Percentiles rank a stretch among this genome's conserved stretches.
phyloP scores from a whole-genome alignment of 1,140 invertebrate genomes.

The Condylostylus longicornis region DNA sequence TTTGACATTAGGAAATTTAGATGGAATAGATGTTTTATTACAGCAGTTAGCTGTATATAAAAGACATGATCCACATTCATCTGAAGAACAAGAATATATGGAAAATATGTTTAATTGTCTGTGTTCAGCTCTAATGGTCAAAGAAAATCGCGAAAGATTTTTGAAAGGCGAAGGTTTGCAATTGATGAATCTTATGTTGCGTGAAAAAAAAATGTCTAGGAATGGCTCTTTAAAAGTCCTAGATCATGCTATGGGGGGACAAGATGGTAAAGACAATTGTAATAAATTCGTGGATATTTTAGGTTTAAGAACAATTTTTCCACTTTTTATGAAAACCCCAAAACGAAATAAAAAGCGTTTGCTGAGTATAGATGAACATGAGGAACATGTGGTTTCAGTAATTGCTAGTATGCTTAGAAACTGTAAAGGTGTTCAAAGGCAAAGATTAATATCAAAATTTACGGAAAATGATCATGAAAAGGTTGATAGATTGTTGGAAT shows the following conservation, averaged over 20 bases:
- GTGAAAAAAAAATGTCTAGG: slow-evolving; percentile 92
- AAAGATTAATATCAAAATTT: slow-evolving; percentile 88
- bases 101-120: slow-evolving; percentile 95
- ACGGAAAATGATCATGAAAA: slow-evolving; percentile 98
- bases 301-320: slow-evolving; percentile 90
- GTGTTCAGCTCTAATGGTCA: slow-evolving; percentile 81
- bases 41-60: slow-evolving; percentile 95
- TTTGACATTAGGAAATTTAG: slow-evolving; percentile 70
- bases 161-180: slow-evolving; percentile 86
- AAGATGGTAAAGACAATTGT: slow-evolving; percentile 87
- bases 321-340: slow-evolving; percentile 97
- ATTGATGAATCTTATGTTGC: slow-evolving; percentile 88
- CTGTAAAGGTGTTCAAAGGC: slow-evolving; percentile 75
- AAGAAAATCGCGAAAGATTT: slow-evolving; percentile 80
- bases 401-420: slow-evolving; percentile 87
- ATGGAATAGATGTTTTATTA: slow-evolving; percentile 91
- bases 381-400: slow-evolving; percentile 91
- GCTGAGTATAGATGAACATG: slow-evolving; percentile 77
- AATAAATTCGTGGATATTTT: slow-evolving; percentile 98
- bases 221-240: slow-evolving; percentile 94
- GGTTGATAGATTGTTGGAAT: slow-evolving; percentile 86
- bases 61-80: slow-evolving; percentile 74
- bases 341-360: slow-evolving; percentile 72
- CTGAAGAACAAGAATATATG: slow-evolving; percentile 96
- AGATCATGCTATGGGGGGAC: slow-evolving; percentile 86